These are phyloP conservation scores for Athetis lepigone DNA, from an alignment of 2,888 invertebrate species.

Conservation along the genomic window DNA sequence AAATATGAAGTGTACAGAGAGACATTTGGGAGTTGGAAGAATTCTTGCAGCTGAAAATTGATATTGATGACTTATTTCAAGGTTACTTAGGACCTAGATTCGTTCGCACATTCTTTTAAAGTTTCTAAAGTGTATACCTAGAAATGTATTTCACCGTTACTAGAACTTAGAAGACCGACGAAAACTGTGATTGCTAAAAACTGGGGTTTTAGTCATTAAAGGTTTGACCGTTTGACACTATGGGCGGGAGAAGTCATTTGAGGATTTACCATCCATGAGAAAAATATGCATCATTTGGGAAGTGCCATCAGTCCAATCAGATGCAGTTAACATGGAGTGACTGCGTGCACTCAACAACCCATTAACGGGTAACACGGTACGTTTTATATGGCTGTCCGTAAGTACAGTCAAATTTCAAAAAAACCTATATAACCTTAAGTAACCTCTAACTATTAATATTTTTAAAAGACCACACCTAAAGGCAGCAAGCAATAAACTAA, in stretches of 20 bases:
- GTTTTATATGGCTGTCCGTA: background rate
- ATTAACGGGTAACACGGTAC: background rate
- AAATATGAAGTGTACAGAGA: conserved; percentile 13
- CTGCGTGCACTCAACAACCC: background rate
- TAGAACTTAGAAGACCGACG: background rate
- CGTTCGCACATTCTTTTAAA: conserved; percentile 1
- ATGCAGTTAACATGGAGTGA: background rate
- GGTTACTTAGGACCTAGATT: background rate
- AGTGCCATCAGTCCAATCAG: background rate
- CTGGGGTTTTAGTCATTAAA: too few relatives aligned
- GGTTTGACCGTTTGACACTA: too few relatives aligned
- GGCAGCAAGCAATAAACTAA: conserved; percentile 22
- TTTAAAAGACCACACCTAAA: background rate
- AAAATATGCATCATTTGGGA: background rate
- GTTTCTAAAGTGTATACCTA: background rate
- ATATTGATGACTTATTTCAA: conserved; percentile 40
- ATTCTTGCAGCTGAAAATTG: conserved; percentile 23
- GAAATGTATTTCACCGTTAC: background rate
- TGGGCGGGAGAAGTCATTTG: too few relatives aligned
- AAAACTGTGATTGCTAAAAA: too few relatives aligned
- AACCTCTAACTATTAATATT: background rate
- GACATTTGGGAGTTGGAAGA: background rate
- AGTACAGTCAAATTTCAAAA: too few relatives aligned
- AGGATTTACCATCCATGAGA: too few relatives aligned
- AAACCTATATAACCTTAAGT: too few relatives aligned